Evolutionary conservation across 2,888 invertebrate species (phyloP), one percentile per base, ranked within the genome.

Genomic region (Platypus cylindrus): DNA sequence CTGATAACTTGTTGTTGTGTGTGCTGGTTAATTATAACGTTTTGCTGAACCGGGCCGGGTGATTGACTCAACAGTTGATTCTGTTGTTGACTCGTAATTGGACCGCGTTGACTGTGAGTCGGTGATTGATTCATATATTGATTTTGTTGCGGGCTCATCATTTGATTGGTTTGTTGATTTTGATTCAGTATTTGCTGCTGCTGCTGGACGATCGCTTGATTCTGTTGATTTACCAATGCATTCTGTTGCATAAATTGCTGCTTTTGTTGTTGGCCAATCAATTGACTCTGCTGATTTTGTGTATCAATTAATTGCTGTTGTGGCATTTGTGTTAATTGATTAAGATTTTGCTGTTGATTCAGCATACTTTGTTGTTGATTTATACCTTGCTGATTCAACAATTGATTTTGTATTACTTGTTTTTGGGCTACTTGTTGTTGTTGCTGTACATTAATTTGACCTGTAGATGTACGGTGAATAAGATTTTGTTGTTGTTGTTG

Each of bases 91-190:
- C n/a, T n/a, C n/a, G n/a, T n/a, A n/a, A n/a, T n/a, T n/a, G n/a
- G n/a, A n/a, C n/a, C n/a, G n/a, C n/a, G 30, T 16, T 30, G 30
- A 11, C 68, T 22, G 71, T 56, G 44, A 64, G 56, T 49, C 63
- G 58, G 11, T 7, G 16, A 7, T 9, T 28, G 28, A 28, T 14
- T 28, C 5, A 13, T 16, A 41, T 35, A 36, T 17, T 47, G 50
- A 47, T 44, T 37, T 50, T 46, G 3, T 32, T 39, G 39, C 14
- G 24, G 34, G 13, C 27, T 28, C 17, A 30, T 34, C 15, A 42
- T 22, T 15, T 30, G 30, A 5, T 17, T 15, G 8, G 16, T 30
- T 8, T 16, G 12, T 11, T 30, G 16, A 25, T 17, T 24, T 32
- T 24, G 25, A 15, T 46, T 47, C 36, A 54, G 58, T 24, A 47